phyloP scores from a whole-genome alignment of 2,113 vertebrate species.

The Sphaerodactylus townsendi region DNA sequence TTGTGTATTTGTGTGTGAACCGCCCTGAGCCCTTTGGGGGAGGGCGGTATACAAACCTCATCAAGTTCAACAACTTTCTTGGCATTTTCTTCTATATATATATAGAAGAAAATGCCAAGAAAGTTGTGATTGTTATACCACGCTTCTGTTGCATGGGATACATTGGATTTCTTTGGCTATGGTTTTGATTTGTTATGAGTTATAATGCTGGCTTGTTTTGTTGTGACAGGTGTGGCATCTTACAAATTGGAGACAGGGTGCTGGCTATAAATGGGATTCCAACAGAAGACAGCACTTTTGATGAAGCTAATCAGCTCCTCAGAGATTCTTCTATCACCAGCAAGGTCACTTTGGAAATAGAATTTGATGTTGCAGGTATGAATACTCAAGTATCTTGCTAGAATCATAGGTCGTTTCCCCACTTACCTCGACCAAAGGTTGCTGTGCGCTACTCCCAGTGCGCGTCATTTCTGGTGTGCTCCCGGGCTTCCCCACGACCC shows the following conservation, averaged over 20 bases:
- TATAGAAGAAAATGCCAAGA: not conserved
- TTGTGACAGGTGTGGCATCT: conserved; percentile 84
- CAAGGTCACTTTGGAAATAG: conserved; percentile 97
- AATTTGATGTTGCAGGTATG: conserved; percentile 97
- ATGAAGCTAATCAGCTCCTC: conserved; percentile 97
- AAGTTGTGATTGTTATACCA: not conserved
- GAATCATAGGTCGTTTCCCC: too few relatives aligned
- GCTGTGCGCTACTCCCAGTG: too few relatives aligned
- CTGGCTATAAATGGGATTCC: conserved; percentile 94
- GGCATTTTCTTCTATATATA: too few relatives aligned
- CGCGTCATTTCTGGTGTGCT: too few relatives aligned
- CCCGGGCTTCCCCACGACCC: too few relatives aligned
- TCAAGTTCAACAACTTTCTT: too few relatives aligned
- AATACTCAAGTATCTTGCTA: conserved; percentile 23
- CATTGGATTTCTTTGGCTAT: conserved; percentile 14
- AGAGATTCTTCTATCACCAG: conserved; percentile 92
- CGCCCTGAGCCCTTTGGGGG: too few relatives aligned
- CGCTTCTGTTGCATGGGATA: not conserved
- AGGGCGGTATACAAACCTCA: too few relatives aligned
- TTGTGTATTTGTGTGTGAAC: too few relatives aligned
- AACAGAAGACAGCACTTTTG: conserved; percentile 95
- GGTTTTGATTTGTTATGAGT: not conserved
- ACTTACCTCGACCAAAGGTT: too few relatives aligned
- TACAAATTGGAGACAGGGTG: conserved; percentile 97
- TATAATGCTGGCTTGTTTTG: conserved; percentile 16